These are phyloP conservation scores for Oligia latruncula DNA, from an alignment of 2,888 invertebrate species.

Conservation along the genomic window DNA sequence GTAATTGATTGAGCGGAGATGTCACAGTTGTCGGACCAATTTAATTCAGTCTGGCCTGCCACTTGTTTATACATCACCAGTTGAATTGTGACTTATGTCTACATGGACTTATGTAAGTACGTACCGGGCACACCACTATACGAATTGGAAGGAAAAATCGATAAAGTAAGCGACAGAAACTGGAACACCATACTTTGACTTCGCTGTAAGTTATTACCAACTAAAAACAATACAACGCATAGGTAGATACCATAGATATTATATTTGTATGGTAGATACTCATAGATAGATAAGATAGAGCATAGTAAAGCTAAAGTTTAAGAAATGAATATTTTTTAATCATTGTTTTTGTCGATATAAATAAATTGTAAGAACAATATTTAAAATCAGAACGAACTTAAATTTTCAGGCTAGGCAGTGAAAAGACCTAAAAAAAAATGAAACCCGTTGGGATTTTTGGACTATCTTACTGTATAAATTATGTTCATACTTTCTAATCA, in stretches of 20 bases:
- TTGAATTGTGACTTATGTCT: slow-evolving; percentile 42
- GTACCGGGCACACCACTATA: slow-evolving; percentile 39
- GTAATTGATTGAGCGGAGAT: slow-evolving; percentile 63
- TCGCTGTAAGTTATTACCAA: slow-evolving; percentile 33
- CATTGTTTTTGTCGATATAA: background rate
- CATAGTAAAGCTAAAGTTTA: background rate
- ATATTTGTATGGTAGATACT: background rate
- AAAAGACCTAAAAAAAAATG: background rate
- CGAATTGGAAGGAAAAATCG: slow-evolving; percentile 63
- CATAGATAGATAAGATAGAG: no score
- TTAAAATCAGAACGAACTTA: background rate
- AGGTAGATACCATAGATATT: background rate
- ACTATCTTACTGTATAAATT: background rate
- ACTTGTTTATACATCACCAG: slow-evolving; percentile 49
- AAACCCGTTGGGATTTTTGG: background rate
- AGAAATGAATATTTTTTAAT: background rate
- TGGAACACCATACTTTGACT: slow-evolving; percentile 56
- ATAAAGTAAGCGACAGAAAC: slow-evolving; percentile 63
- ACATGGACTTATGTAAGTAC: slow-evolving; percentile 22
- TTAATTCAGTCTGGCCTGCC: slow-evolving; percentile 56
- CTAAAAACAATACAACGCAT: no score
- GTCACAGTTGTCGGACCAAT: slow-evolving; percentile 61
- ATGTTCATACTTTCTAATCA: slow-evolving; percentile 2
- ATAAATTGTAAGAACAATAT: background rate
- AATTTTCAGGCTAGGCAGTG: background rate